Base-by-base conservation (phyloP, 2,797 vertebrate species). In the Aselliscus stoliczkanus region DNA sequence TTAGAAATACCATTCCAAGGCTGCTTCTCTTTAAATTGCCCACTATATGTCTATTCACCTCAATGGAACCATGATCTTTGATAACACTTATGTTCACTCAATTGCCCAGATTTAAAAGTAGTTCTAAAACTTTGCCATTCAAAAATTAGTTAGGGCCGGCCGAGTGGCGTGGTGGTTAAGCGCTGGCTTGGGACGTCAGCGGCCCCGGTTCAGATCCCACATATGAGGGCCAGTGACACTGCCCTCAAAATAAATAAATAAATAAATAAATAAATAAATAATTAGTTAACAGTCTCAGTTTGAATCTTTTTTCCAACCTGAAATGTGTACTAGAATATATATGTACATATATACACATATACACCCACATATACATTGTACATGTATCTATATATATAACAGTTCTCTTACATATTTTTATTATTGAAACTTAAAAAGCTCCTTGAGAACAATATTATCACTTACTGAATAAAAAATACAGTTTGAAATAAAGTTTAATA, bases 381-480 rank as follows among this genome's bases (percentile, higher is more conserved):
- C 44, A 44, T 44, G 10, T 47, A 47, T 47, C 47, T 88, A 60
- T 39, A 58, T 65, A 34, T 17, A 23, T 64, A 20, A 20, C 39
- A 75, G 29, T 50, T 85, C 20, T 79, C 27, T 95, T 76, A n/a
- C 6, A 73, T 70, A 23, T 82, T 73, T 96, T 94, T 69, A 27
- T 62, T 11, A 76, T 31, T 76, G 47, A 88, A 93, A 88, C 23
- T 76, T 79, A 69, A 84, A 81, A 37, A 62, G 14, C 29, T 81
- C 34, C 27, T 93, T 70, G 25, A 84, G 94, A 94, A 90, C 37
- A 75, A 12, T 75, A 56, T 85, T 94, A 42, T 56, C 31, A 60
- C n/a, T 79, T 62, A 82, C 10, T 85, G 56, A 64, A 87, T 81
- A 85, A 96, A 93, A 93, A 95, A 42, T 77, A 52, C 14, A 87